phyloP scores from a whole-genome alignment of 2,113 vertebrate species.

The Rana temporaria region DNA sequence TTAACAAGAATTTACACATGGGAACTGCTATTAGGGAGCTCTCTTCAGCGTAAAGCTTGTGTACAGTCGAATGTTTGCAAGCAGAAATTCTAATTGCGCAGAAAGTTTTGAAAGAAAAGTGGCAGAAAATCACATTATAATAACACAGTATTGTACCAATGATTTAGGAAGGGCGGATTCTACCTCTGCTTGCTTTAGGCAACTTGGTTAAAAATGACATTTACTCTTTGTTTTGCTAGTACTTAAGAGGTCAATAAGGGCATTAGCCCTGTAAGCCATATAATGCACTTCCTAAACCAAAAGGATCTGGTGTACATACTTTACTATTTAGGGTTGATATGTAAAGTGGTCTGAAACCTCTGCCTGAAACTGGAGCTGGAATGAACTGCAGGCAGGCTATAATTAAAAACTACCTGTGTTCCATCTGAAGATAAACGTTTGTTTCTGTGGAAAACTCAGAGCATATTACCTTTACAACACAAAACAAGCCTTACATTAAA shows the following conservation, averaged over 20 bases:
- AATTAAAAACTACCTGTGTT: no score
- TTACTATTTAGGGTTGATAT: not conserved
- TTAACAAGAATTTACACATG: slow-evolving; percentile 53
- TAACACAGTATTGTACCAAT: not conserved
- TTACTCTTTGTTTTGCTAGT: slow-evolving; percentile 11
- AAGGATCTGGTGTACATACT: not conserved
- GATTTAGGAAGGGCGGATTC: not conserved
- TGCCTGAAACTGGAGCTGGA: not conserved
- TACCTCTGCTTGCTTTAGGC: not conserved
- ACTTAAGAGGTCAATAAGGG: slow-evolving; percentile 17
- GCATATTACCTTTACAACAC: no score
- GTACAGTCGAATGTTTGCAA: slow-evolving; percentile 37
- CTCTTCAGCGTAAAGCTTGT: slow-evolving; percentile 11
- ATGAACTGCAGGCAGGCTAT: no score
- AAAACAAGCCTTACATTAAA: no score
- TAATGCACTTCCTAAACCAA: slow-evolving; percentile 14
- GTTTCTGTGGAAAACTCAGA: no score
- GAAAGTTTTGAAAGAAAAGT: not conserved
- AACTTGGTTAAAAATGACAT: slow-evolving; percentile 11
- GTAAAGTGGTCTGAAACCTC: not conserved
- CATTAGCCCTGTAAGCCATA: not conserved
- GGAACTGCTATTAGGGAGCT: slow-evolving; percentile 39
- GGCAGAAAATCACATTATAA: not conserved
- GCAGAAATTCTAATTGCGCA: not conserved
- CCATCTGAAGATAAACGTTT: no score